Conservation (phyloP, 2,797 vertebrate species). For the Enteromius radiatus region DNA sequence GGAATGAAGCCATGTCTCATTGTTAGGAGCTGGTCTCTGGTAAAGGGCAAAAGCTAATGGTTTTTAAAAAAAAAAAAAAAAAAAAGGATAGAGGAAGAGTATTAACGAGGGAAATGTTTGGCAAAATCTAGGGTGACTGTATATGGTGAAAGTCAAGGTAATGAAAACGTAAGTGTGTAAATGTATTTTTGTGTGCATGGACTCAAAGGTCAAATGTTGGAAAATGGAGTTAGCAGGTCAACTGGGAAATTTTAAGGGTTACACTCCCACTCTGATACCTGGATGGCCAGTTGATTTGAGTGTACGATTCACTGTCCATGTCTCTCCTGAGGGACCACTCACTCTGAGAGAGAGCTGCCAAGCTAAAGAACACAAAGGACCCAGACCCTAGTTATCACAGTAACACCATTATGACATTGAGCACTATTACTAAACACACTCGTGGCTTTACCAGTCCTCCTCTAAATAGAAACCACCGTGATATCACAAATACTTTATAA, state of each 20-base stretch:
- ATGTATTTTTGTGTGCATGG: neutral
- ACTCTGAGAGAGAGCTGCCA: slow-evolving; percentile 82
- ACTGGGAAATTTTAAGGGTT: slow-evolving; percentile 34
- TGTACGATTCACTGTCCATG: slow-evolving; percentile 84
- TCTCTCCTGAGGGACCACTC: slow-evolving; percentile 91
- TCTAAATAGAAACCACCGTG: neutral
- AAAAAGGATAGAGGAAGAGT: neutral
- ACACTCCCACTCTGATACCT: slow-evolving; percentile 80
- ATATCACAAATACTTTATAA: too few relatives aligned
- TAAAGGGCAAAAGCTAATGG: neutral
- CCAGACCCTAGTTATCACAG: slow-evolving; percentile 61
- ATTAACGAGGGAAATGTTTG: slow-evolving; percentile 26
- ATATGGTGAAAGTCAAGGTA: slow-evolving; percentile 10
- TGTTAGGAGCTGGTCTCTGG: slow-evolving; percentile 19
- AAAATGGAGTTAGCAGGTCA: slow-evolving; percentile 41
- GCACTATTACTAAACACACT: neutral
- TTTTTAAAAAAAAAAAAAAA: neutral
- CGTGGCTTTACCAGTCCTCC: neutral
- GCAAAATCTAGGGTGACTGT: slow-evolving; percentile 17
- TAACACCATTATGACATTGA: slow-evolving; percentile 49
- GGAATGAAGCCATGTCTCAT: neutral
- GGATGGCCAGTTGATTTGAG: slow-evolving; percentile 89
- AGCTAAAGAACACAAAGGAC: slow-evolving; percentile 63
- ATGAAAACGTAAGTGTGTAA: neutral
- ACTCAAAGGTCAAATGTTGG: neutral